Percentiles rank a stretch among this genome's conserved stretches.
Evolutionary conservation across 2,888 invertebrate species (phyloP).

Genomic region (Hartigia nigra): DNA sequence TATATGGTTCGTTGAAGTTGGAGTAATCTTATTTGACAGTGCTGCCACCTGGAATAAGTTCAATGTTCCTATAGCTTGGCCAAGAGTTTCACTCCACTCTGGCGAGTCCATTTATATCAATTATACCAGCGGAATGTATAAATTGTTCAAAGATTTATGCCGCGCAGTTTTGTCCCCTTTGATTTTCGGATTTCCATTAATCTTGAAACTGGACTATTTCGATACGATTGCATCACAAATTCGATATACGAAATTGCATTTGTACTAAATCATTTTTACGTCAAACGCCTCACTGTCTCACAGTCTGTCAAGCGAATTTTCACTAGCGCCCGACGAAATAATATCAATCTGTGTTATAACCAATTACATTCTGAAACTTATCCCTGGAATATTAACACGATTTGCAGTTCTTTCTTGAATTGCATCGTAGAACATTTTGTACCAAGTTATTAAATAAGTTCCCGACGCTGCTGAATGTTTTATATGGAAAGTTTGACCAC

Average conservation of each 20-base stretch:
- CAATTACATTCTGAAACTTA: background rate
- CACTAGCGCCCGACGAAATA: background rate
- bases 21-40: constrained; percentile 45
- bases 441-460: constrained; percentile 28
- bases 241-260: background rate
- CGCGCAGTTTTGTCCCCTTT: background rate
- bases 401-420: background rate
- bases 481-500: constrained; percentile 26
- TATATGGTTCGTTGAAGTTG: constrained; percentile 26
- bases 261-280: background rate
- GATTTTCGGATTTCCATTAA: background rate
- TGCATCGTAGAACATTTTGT: background rate
- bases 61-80: constrained; percentile 9
- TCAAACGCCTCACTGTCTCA: background rate
- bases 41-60: constrained; percentile 25
- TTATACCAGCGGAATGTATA: constrained; percentile 11
- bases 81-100: constrained; percentile 12
- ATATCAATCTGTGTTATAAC: background rate
- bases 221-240: background rate
- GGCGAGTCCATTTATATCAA: constrained; percentile 29
- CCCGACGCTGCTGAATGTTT: constrained; percentile 24
- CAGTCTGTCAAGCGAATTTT: background rate
- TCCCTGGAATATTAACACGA: background rate
- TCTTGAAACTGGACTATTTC: background rate
- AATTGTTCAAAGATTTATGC: background rate